Evolutionary conservation across 2,113 vertebrate genomes (phyloP).

Genomic region (Phaethon lepturus): DNA sequence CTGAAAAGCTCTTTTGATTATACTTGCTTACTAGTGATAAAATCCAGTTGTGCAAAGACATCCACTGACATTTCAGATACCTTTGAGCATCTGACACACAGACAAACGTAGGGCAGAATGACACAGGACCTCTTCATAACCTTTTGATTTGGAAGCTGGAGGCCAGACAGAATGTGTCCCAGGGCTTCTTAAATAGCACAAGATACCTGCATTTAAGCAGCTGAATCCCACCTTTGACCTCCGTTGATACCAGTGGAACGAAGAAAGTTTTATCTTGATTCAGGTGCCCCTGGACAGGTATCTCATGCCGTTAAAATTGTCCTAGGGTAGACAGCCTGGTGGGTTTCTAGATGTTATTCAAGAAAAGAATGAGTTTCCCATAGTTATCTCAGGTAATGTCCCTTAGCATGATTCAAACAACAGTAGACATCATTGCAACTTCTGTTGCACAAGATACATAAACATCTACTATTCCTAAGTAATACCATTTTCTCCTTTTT

Average conservation of each 20-base stretch:
- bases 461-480: neutral
- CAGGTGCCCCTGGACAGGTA: neutral
- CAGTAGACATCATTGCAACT: neutral
- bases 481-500: fast-evolving
- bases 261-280: neutral
- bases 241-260: neutral
- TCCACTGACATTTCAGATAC: neutral
- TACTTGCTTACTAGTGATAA: neutral
- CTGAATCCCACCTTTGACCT: neutral
- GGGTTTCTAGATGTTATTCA: neutral
- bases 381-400: neutral
- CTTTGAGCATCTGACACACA: neutral
- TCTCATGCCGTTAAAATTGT: neutral
- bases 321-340: neutral
- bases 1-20: neutral
- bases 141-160: neutral
- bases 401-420: neutral
- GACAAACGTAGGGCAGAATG: neutral
- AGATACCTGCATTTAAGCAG: neutral
- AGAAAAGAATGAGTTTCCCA: neutral
- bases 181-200: neutral
- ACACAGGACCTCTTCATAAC: neutral
- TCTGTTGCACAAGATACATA: neutral
- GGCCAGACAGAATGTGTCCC: neutral
- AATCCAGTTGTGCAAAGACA: neutral